phyloP scores from a whole-genome alignment of 1,140 invertebrate species.

The Tetramorium alpestre region DNA sequence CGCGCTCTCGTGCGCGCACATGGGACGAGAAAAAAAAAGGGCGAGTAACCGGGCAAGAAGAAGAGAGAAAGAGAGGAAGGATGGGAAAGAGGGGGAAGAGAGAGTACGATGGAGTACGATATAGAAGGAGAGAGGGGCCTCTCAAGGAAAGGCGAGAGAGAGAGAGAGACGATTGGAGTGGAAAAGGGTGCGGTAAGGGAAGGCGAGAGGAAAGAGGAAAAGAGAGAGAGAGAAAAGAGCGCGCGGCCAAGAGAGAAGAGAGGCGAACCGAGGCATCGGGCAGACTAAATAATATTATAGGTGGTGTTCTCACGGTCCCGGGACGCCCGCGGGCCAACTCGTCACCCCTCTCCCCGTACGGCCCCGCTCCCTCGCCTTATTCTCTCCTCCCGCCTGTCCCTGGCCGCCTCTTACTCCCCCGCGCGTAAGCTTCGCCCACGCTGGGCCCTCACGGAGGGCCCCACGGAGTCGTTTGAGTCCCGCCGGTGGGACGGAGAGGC shows the following conservation, averaged over 20 bases:
- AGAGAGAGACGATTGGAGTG: conserved; percentile 41
- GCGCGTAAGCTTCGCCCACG: conserved; percentile 81
- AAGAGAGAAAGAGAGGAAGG: conserved; percentile 23
- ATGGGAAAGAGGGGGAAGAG: conserved; percentile 18
- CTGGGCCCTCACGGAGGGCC: conserved; percentile 70
- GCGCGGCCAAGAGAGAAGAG: conserved; percentile 63
- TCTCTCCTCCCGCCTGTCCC: conserved; percentile 79
- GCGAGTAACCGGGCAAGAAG: conserved; percentile 10
- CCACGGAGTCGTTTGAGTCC: conserved; percentile 69
- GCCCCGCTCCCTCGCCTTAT: conserved; percentile 59
- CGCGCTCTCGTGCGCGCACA: conserved; percentile 38
- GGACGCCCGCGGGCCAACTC: conserved; percentile 85
- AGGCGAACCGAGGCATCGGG: conserved; percentile 75
- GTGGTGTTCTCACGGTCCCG: conserved; percentile 86
- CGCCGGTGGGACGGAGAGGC: conserved; percentile 57
- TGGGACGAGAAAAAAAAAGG: conserved; percentile 45
- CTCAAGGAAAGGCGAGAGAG: conserved; percentile 42
- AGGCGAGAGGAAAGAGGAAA: conserved; percentile 30
- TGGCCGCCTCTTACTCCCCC: conserved; percentile 64
- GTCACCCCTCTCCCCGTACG: conserved; percentile 74
- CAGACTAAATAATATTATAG: conserved; percentile 87
- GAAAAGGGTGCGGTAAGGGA: conserved; percentile 51
- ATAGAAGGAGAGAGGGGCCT: conserved; percentile 45
- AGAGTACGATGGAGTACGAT: conserved; percentile 41
- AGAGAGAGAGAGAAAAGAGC: conserved; percentile 50